A percentile compares a stretch with the other conserved stretches of the same genome.
These are phyloP conservation scores for Heteromormyrus szaboi DNA, from an alignment of 2,797 vertebrate genomes.

Conservation along the genomic window DNA sequence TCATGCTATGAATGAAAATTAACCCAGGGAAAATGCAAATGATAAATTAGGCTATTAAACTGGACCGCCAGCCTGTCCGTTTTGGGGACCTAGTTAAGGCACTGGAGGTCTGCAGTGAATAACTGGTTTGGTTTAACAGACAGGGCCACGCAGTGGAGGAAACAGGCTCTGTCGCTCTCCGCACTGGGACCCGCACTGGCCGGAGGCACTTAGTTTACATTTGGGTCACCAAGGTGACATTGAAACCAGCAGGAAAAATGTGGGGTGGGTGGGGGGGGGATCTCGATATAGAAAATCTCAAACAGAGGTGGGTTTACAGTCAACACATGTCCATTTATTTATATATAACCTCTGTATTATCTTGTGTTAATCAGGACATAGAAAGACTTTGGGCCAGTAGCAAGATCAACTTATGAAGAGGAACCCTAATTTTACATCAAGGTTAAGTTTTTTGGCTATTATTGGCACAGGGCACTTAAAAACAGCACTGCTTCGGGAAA, in stretches of 20 bases:
- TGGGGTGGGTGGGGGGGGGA: background rate
- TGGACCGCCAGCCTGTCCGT: constrained; percentile 23
- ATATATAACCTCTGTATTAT: background rate
- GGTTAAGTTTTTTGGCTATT: background rate
- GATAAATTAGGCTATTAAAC: constrained; percentile 51
- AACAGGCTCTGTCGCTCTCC: background rate
- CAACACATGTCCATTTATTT: background rate
- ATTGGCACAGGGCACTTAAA: background rate
- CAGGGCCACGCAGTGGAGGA: constrained; percentile 4
- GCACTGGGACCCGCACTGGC: background rate
- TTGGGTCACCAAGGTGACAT: background rate
- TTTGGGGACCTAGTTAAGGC: constrained; percentile 31
- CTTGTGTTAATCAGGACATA: background rate
- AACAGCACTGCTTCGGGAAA: background rate
- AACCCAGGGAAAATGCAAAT: constrained; percentile 35
- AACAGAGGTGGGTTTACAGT: background rate
- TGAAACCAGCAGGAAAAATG: background rate
- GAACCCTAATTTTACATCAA: background rate
- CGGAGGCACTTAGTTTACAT: background rate
- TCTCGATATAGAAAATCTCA: background rate
- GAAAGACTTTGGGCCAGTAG: background rate
- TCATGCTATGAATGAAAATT: constrained; percentile 1
- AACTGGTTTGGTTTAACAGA: constrained; percentile 31
- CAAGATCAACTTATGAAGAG: background rate
- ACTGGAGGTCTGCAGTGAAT: constrained; percentile 26